Percentiles rank a stretch among this genome's conserved stretches.
phyloP scores from a whole-genome alignment of 92 coral and sea anemone genomes.

The Plumapathes pennacea region DNA sequence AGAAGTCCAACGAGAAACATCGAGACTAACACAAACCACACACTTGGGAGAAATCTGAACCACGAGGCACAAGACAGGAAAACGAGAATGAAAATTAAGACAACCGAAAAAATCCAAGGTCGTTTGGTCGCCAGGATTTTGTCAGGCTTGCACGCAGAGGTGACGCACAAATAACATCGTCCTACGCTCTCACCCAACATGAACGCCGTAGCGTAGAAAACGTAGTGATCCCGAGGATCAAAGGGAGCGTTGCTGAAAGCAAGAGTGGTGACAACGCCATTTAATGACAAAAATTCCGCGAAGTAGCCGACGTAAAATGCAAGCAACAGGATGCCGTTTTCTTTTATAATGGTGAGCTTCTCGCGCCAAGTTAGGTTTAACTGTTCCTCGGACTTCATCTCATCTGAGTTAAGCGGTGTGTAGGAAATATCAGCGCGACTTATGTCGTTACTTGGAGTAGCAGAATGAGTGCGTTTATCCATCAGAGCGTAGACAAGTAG shows the following conservation, averaged over 20 bases:
- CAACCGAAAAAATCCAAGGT: slow-evolving; percentile 62
- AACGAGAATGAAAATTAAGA: slow-evolving; percentile 35
- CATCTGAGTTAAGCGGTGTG: slow-evolving; percentile 8
- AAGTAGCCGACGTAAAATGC: slow-evolving; percentile 52
- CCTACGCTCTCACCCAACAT: slow-evolving; percentile 68
- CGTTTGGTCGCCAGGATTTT: slow-evolving; percentile 25
- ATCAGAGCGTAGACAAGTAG: slow-evolving; percentile 40
- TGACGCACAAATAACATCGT: slow-evolving; percentile 47
- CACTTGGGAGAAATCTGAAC: slow-evolving; percentile 64
- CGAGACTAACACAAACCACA: slow-evolving; percentile 53
- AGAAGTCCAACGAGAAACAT: slow-evolving; percentile 52
- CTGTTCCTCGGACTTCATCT: slow-evolving; percentile 6
- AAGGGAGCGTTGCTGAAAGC: slow-evolving; percentile 66
- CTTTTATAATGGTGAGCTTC: slow-evolving; percentile 23
- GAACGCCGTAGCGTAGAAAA: slow-evolving; percentile 60
- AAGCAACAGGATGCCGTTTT: slow-evolving; percentile 22
- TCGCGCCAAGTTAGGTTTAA: slow-evolving; percentile 30
- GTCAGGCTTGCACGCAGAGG: slow-evolving; percentile 8
- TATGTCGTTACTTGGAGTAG: not conserved
- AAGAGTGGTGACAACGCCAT: slow-evolving; percentile 69
- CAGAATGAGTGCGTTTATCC: slow-evolving; percentile 12
- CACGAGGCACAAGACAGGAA: slow-evolving; percentile 56
- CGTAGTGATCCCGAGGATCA: slow-evolving; percentile 67
- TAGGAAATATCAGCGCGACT: slow-evolving; percentile 24
- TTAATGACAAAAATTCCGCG: slow-evolving; percentile 58